Base-by-base conservation (phyloP, 2,113 vertebrate genomes). In the Asarcornis scutulata region DNA sequence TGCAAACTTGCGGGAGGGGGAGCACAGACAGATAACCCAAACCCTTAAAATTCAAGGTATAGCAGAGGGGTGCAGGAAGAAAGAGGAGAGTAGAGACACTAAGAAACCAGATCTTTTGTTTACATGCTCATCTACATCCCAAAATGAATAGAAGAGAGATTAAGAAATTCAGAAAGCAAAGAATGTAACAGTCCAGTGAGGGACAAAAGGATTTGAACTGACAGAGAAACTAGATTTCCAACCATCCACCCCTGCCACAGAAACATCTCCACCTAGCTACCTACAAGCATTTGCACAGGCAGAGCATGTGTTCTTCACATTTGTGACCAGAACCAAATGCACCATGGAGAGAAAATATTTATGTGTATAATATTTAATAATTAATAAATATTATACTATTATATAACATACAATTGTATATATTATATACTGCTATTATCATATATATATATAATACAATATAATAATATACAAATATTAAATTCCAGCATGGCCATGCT, bases 61-160 rank as follows among this genome's bases (percentile, higher is more conserved):
- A 1, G 11, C 0, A 0, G 38, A 58, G 58, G 46, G 34, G 36
- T 53, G 79, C 42, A 13, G 84, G 68, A 58, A 42, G 63, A 40
- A 34, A 31, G 67, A 44, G 14, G 14, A 16, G 55, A 36, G 42
- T 31, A 31, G 12, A 74, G 32, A 25, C 0, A 4, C 56, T 76
- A 79, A 55, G 96, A 95, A 97, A 96, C 62, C 95, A 88, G 96
- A 94, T 66, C 93, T 83, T 77, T 23, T 67, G 17, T 92, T 80
- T 58, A 78, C 96, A 88, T 17, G 53, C 93, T 96, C 95, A 97
- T 96, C 96, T 96, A 46, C 82, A 94, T 64, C 96, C 97, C 89
- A 53, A 88, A 97, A 93, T 48, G 83, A 84, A 81, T 22, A 66
- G 95, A 79, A 56, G 76, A 64, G 96, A 92, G 87, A 89, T 38